Evolutionary conservation across 2,888 invertebrate species (phyloP), one percentile per base, ranked within the genome.

Genomic region (Cephus sareptanus): DNA sequence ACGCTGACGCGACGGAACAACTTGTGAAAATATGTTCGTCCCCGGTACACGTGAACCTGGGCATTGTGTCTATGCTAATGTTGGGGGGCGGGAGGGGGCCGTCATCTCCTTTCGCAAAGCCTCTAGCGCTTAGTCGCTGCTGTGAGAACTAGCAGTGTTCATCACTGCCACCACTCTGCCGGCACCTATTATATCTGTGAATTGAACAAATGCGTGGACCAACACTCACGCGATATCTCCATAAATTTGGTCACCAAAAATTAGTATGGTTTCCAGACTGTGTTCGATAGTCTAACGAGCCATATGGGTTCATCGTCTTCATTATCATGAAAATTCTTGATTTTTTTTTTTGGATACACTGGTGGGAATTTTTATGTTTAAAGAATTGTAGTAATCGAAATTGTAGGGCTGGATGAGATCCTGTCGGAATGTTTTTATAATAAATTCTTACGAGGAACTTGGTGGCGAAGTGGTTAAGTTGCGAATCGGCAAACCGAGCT

Each of bases 21-120:
- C 75, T 77, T 77, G 77, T 75, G 77, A 77, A 77, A 77, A 78
- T 78, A 73, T 78, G 76, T 78, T 71, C 69, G 75, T 74, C 78
- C 68, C 70, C 40, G 76, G 73, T 75, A 56, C 56, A 68, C 34
- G 75, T 75, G 74, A 77, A 77, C 77, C 73, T 74, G 71, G 69
- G 78, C 74, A 79, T 76, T 76, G 78, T 79, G 75, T 37, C 75
- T 80, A 80, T 80, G 80, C 78, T 80, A 80, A 80, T 80, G 78
- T 34, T 56, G 37, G n/a, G 69, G 34, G 11, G 1, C 9, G 34
- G 9, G 34, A 9, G 15, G 56, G 56, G 23, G 6, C 4, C 40
- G 15, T 40, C 70, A n/a, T 70, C 75, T 75, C 34, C 74, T 34
- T 37, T 31, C 23, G 30, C 74, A 37, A 34, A 30, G 74, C 35